These are phyloP conservation scores for Lasioglossum malachurum DNA, from an alignment of 2,888 invertebrate species.

Conservation along the genomic window DNA sequence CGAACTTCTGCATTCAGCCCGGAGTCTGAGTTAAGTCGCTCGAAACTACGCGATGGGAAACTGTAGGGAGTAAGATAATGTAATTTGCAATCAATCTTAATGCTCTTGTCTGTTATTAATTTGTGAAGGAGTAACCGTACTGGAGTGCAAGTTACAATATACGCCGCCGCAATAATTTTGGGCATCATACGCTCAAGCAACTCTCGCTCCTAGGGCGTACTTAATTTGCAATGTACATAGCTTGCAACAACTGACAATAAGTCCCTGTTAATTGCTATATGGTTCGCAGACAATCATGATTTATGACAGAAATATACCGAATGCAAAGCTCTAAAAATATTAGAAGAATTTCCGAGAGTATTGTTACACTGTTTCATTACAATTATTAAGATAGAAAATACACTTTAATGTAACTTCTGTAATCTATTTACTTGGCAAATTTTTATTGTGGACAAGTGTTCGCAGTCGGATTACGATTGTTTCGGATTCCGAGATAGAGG, in stretches of 20 bases:
- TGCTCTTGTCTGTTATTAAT: slow-evolving; percentile 12
- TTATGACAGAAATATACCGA: background rate
- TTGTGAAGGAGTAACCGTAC: background rate
- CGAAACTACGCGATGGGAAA: background rate
- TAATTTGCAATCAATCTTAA: slow-evolving; percentile 17
- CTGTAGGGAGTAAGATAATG: background rate
- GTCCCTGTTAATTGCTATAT: background rate
- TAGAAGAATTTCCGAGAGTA: background rate
- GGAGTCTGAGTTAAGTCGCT: background rate
- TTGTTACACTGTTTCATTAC: background rate
- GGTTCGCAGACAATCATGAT: background rate
- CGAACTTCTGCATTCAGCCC: background rate
- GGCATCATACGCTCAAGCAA: slow-evolving; percentile 10
- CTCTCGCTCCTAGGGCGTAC: slow-evolving; percentile 31
- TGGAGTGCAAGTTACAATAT: background rate
- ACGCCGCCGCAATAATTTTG: slow-evolving; percentile 5
- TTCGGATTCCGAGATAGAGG: background rate
- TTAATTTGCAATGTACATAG: slow-evolving; percentile 53
- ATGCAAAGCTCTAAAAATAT: background rate
- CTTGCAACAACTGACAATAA: slow-evolving; percentile 18
- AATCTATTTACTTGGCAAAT: background rate
- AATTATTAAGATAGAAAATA: background rate
- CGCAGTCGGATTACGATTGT: background rate
- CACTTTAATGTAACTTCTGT: background rate
- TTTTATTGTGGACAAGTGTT: background rate